phyloP scores from a whole-genome alignment of 2,888 invertebrate genomes.

The Epirrhoe tristata region DNA sequence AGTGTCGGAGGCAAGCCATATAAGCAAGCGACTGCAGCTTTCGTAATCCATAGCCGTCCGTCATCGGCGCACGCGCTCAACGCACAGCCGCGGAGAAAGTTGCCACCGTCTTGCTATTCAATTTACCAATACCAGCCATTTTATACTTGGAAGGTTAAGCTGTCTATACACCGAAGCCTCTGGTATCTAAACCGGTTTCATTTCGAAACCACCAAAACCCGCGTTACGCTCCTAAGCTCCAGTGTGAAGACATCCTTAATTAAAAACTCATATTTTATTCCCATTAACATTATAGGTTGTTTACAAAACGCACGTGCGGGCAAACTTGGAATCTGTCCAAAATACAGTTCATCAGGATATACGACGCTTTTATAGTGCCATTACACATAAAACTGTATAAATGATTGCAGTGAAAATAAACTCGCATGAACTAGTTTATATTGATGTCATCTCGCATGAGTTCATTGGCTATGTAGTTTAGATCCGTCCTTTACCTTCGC shows the following conservation, averaged over 20 bases:
- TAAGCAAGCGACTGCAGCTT: conserved; percentile 74
- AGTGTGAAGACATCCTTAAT: conserved; percentile 5
- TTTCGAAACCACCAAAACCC: not conserved
- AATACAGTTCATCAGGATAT: conserved; percentile 47
- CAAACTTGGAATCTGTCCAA: conserved; percentile 55
- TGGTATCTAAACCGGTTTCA: not conserved
- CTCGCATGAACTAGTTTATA: conserved; percentile 38
- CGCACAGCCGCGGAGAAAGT: conserved; percentile 69
- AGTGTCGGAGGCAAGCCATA: conserved; percentile 65
- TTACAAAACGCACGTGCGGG: conserved; percentile 45
- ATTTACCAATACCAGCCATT: conserved; percentile 33
- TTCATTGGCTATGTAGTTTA: conserved; percentile 21
- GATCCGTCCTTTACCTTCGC: conserved; percentile 26
- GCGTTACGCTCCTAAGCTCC: not conserved
- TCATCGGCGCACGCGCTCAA: conserved; percentile 63
- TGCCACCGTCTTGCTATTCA: conserved; percentile 65
- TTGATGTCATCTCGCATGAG: conserved; percentile 20
- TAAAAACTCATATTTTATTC: conserved; percentile 12
- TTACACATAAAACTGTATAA: conserved; percentile 48
- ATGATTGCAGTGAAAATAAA: conserved; percentile 50
- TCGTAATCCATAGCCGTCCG: conserved; percentile 75
- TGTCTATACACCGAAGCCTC: not conserved
- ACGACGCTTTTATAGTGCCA: conserved; percentile 51
- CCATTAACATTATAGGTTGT: conserved; percentile 28
- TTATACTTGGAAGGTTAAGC: conserved; percentile 9